phyloP scores from a whole-genome alignment of 2,113 vertebrate genomes.

The Laticauda colubrina region DNA sequence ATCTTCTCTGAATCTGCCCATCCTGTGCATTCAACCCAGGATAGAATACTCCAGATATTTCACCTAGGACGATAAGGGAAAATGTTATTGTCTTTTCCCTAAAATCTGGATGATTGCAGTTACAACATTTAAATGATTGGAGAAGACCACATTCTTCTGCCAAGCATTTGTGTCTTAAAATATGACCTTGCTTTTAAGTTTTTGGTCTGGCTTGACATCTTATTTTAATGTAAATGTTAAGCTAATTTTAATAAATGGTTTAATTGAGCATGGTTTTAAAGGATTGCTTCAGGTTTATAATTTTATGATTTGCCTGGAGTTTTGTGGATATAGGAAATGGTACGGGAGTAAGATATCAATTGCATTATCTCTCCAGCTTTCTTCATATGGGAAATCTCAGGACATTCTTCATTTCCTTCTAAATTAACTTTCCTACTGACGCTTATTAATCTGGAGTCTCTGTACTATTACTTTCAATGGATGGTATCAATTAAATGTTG shows the following conservation, averaged over 20 bases:
- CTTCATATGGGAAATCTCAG: not conserved
- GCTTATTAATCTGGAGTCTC: not conserved
- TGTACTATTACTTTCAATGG: not conserved
- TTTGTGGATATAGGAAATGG: not conserved
- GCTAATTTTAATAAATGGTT: not conserved
- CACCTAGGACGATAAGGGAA: too few relatives aligned
- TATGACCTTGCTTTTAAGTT: not conserved
- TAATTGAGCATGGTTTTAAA: not conserved
- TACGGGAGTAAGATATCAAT: not conserved
- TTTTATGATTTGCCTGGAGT: not conserved
- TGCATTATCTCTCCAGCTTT: not conserved
- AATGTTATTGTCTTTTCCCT: too few relatives aligned
- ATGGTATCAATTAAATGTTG: not conserved
- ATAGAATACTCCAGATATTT: not conserved
- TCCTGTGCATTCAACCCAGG: not conserved
- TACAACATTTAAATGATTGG: too few relatives aligned
- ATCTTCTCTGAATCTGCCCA: not conserved
- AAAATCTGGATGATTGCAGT: too few relatives aligned
- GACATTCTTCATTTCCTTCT: not conserved
- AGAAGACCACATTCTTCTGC: not conserved
- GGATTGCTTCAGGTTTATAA: not conserved
- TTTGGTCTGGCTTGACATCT: not conserved
- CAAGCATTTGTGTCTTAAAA: not conserved
- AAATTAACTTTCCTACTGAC: not conserved
- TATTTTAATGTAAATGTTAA: not conserved